A percentile compares a stretch with the other conserved stretches of the same genome.
phyloP scores from a whole-genome alignment of 2,888 invertebrate genomes.

The Dicyrtoma fusca region DNA sequence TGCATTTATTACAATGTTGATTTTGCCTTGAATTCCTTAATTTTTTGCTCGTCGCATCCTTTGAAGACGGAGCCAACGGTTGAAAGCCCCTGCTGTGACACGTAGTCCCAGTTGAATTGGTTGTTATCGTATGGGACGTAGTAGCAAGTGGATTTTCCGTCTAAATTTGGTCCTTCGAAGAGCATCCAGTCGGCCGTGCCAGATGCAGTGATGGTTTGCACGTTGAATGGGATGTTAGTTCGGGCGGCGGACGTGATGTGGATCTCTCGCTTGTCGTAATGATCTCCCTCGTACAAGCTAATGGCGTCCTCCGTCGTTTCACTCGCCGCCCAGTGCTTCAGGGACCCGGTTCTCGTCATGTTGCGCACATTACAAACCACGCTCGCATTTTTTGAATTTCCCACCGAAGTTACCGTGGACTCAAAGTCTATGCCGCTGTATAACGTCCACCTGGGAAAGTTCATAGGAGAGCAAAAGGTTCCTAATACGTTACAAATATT shows the following conservation, averaged over 20 bases:
- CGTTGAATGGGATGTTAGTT: background rate
- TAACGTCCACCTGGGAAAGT: no score
- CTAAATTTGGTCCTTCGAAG: constrained; percentile 1
- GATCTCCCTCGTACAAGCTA: background rate
- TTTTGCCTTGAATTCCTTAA: no score
- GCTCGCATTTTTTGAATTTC: no score
- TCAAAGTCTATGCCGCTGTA: no score
- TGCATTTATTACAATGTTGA: no score
- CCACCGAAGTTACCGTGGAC: no score
- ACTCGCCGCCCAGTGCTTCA: background rate
- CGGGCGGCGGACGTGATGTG: background rate
- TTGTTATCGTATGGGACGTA: background rate
- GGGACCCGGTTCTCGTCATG: background rate
- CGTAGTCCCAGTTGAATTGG: no score
- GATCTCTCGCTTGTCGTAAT: background rate
- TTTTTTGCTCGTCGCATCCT: no score
- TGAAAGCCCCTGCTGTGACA: background rate
- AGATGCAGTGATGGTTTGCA: background rate
- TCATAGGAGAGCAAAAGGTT: no score
- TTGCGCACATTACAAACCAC: no score
- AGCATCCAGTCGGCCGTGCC: background rate
- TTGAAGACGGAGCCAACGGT: background rate
- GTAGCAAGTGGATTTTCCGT: background rate
- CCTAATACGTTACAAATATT: no score
- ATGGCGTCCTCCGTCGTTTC: background rate